Evolutionary conservation across 2,113 vertebrate genomes (phyloP).

Genomic region (Bettongia penicillata): DNA sequence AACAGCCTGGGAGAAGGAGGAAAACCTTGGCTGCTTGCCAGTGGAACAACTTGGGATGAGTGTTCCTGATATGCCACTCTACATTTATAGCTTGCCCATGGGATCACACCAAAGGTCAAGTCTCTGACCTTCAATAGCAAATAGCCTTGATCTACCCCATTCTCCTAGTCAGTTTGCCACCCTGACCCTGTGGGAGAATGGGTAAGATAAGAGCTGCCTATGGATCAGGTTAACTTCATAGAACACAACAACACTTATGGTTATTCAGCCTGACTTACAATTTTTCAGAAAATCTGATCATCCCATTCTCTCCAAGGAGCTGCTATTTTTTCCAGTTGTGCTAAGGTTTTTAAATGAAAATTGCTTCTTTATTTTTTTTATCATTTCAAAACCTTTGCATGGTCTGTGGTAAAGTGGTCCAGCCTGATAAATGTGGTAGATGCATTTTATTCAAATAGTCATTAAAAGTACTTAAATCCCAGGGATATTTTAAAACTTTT

Average conservation of each 20-base stretch:
- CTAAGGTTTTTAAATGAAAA: constrained; percentile 24
- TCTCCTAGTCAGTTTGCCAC: neutral
- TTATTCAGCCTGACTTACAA: neutral
- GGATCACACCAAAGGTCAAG: neutral
- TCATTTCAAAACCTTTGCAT: constrained; percentile 8
- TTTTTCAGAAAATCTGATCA: neutral
- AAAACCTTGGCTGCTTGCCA: neutral
- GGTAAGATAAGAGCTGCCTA: neutral
- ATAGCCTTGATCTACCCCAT: neutral
- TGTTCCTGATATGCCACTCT: neutral
- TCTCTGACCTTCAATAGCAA: neutral
- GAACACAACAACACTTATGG: neutral
- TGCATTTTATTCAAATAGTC: constrained; percentile 28
- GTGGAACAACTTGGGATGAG: neutral
- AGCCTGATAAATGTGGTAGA: neutral
- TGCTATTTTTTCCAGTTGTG: constrained; percentile 13
- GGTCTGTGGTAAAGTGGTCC: constrained; percentile 20
- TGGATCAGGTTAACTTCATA: accelerated
- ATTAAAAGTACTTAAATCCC: constrained; percentile 19
- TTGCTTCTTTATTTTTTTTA: neutral
- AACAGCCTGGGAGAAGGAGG: too few species aligned
- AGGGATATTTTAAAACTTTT: constrained; percentile 10
- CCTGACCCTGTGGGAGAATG: neutral
- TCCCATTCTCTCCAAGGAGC: constrained; percentile 13
- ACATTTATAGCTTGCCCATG: neutral